phyloP scores from a whole-genome alignment of 2,888 invertebrate species.

The Crocallis elinguaria region DNA sequence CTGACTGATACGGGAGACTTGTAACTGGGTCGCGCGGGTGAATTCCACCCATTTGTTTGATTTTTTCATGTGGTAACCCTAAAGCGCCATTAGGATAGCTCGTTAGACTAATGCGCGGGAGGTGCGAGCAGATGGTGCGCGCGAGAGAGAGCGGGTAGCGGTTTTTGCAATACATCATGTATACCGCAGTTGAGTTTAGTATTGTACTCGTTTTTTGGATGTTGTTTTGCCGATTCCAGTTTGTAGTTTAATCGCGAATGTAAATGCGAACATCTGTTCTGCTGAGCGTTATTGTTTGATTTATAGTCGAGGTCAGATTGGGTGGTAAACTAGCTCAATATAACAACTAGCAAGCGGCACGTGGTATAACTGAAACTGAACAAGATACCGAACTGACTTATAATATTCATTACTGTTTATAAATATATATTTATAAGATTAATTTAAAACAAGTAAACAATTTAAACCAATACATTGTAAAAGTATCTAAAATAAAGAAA shows the following conservation, averaged over 20 bases:
- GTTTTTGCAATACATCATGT: slow-evolving; percentile 78
- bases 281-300: slow-evolving; percentile 12
- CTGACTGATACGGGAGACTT: slow-evolving; percentile 70
- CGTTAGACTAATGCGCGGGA: slow-evolving; percentile 80
- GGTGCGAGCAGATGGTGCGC: slow-evolving; percentile 76
- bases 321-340: slow-evolving; percentile 11
- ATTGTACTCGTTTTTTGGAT: slow-evolving; percentile 42
- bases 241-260: slow-evolving; percentile 46
- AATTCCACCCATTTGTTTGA: slow-evolving; percentile 73
- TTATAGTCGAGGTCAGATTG: slow-evolving; percentile 13
- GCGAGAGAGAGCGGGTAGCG: slow-evolving; percentile 49
- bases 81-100: slow-evolving; percentile 79
- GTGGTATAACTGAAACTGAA: neutral
- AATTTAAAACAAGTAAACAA: too few species aligned
- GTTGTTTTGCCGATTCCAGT: slow-evolving; percentile 38
- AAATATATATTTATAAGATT: too few species aligned
- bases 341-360: neutral
- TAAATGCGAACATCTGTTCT: slow-evolving; percentile 20
- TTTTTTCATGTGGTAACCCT: slow-evolving; percentile 67
- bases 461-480: too few species aligned
- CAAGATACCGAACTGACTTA: too few species aligned
- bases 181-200: slow-evolving; percentile 61
- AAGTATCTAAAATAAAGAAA: too few species aligned
- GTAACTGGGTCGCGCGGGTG: slow-evolving; percentile 59
- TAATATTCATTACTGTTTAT: too few species aligned